Evolutionary conservation across 2,797 vertebrate genomes (phyloP).

Genomic region (Centropyge bicolor): DNA sequence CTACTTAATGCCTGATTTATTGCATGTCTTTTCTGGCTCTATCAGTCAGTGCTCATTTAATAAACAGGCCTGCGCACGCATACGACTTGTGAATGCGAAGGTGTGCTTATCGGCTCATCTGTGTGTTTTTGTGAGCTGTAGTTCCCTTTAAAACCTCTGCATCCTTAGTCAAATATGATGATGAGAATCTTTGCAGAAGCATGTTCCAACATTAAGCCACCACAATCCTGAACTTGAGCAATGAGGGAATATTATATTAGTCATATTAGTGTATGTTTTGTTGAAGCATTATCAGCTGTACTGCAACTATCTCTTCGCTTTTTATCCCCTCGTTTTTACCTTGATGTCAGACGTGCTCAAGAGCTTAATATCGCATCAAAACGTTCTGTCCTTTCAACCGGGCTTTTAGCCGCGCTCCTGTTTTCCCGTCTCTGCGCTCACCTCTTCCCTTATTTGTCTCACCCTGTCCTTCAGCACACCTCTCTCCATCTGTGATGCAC

Average conservation of each 20-base stretch:
- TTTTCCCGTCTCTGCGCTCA: conserved; percentile 1
- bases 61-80: conserved; percentile 22
- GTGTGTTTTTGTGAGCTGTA: not conserved
- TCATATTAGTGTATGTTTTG: too few species aligned
- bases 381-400: not conserved
- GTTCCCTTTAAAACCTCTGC: not conserved
- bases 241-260: not conserved
- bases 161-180: conserved; percentile 7
- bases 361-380: not conserved
- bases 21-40: not conserved
- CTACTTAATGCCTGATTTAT: not conserved
- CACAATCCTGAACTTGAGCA: not conserved
- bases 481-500: not conserved
- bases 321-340: not conserved
- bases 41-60: conserved; percentile 8
- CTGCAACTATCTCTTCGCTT: not conserved
- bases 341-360: not conserved
- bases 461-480: not conserved
- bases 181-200: conserved; percentile 6
- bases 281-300: not conserved
- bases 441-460: not conserved
- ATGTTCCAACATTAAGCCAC: not conserved
- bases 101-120: conserved; percentile 12
- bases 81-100: not conserved
- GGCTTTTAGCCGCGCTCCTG: not conserved